A percentile compares a stretch with the other conserved stretches of the same genome.
These are phyloP conservation scores for Babylonia areolata DNA, from an alignment of 1,140 invertebrate genomes.

Conservation along the genomic window DNA sequence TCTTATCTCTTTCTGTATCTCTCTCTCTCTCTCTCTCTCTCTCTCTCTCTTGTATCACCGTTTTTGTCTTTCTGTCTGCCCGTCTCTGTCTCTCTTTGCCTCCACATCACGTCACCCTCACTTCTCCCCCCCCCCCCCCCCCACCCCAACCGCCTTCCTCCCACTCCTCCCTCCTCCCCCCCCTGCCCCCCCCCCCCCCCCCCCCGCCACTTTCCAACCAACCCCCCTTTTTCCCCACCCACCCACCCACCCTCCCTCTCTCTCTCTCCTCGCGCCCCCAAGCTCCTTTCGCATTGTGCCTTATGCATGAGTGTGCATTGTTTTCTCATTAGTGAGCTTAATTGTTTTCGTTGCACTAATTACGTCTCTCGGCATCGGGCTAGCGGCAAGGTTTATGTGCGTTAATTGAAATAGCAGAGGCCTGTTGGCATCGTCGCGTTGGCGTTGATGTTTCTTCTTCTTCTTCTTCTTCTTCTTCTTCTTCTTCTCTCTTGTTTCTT, in stretches of 20 bases:
- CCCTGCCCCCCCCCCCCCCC: not conserved
- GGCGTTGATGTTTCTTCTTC: not conserved
- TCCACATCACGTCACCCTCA: not conserved
- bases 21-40: no score
- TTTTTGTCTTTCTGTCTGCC: no score
- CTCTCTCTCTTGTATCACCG: no score
- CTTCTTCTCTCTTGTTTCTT: not conserved
- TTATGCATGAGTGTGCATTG: constrained; percentile 25
- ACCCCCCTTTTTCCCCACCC: not conserved
- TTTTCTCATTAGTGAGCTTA: constrained; percentile 31
- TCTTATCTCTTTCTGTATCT: no score
- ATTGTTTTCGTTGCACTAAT: constrained; percentile 34
- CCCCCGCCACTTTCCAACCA: no score
- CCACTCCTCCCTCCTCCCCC: not conserved
- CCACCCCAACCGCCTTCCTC: not conserved
- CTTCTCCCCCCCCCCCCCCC: not conserved
- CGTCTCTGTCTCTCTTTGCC: no score
- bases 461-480: not conserved
- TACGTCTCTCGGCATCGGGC: not conserved
- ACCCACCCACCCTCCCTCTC: not conserved
- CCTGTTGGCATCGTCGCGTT: not conserved
- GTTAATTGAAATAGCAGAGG: constrained; percentile 31
- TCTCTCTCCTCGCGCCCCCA: not conserved
- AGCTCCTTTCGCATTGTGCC: not conserved
- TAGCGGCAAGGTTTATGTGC: not conserved